Base-by-base conservation (phyloP, 2,888 invertebrate genomes). In the Ptilodon capucinus region DNA sequence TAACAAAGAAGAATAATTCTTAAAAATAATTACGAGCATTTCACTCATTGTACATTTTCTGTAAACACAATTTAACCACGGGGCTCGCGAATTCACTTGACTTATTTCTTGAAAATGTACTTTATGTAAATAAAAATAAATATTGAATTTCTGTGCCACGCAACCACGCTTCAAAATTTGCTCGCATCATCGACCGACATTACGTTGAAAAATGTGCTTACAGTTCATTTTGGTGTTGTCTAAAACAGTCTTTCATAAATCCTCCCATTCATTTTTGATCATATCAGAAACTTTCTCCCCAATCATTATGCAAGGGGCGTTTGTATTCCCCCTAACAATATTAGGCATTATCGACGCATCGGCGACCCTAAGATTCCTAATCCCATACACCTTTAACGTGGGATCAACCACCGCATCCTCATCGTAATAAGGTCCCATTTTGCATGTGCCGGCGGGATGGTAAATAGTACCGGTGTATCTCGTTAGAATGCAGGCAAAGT, bases 261-360 rank as follows among this genome's bases (percentile, higher is more conserved):
- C 51, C 38, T 57, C 49, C 86, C 86, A 86, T 55, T 84, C 81
- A 54, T 81, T 74, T 54, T 86, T 86, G 1, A 86, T 77, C 74
- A 86, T 79, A 57, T 84, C 79, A 9, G 86, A 70, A 1, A 68
- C 76, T 59, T 86, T 86, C 40, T 97, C 97, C 0, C 94, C 97
- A 42, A 97, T 96, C 97, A 97, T 97, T 16, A 97, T 95, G 0
- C 93, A 92, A 0, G 96, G 95, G 0, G 95, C 97, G 72, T 96
- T 96, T 0, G 96, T 96, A 74, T 97, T 97, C 0, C 95, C 96
- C 58, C 95, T 94, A 4, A 95, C 92, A 43, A 97, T 94, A 9
- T 82, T 90, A 0, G 96, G 97, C 96, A 97, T 97, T 36, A 97
- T 94, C 4, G 95, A 95, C 1, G 95, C 95, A 79, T 96, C 96